Evolutionary conservation across 64 coral and sea anemone species (phyloP).

Genomic region (Stylophora pistillata): DNA sequence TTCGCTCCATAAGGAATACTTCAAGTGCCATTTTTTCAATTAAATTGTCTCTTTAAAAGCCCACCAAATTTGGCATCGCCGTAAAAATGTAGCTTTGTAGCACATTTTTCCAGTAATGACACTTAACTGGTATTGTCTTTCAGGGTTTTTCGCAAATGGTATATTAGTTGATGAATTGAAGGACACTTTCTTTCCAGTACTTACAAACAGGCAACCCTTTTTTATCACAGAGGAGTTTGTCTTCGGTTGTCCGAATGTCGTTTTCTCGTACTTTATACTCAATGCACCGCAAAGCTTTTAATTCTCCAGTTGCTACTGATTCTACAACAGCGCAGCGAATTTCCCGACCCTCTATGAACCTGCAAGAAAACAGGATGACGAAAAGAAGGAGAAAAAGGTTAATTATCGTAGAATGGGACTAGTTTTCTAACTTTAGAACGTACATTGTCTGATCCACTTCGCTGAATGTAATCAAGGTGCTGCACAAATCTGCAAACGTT

Average conservation of each 20-base stretch:
- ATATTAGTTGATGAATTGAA: no score
- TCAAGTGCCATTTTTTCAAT: no score
- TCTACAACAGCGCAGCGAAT: constrained; percentile 4
- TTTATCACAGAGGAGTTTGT: neutral
- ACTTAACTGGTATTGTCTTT: no score
- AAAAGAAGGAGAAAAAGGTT: neutral
- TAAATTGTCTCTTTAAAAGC: no score
- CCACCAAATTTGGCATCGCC: no score
- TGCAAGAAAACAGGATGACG: neutral
- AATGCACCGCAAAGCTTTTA: neutral
- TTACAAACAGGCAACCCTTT: constrained; percentile 30
- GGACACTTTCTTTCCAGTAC: neutral
- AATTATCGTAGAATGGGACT: no score
- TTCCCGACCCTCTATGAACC: constrained; percentile 40
- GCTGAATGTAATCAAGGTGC: no score
- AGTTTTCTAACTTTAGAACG: no score
- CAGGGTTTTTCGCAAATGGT: no score
- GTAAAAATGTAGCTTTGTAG: neutral
- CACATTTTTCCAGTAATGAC: neutral
- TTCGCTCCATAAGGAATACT: no score
- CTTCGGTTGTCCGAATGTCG: constrained; percentile 6
- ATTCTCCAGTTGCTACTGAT: neutral
- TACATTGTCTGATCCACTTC: no score
- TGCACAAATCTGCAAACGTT: no score
- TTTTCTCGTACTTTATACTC: constrained; percentile 22